A percentile compares a stretch with the other conserved stretches of the same genome.
phyloP scores from a whole-genome alignment of 2,113 vertebrate genomes.

The Sphyrna mokarran region DNA sequence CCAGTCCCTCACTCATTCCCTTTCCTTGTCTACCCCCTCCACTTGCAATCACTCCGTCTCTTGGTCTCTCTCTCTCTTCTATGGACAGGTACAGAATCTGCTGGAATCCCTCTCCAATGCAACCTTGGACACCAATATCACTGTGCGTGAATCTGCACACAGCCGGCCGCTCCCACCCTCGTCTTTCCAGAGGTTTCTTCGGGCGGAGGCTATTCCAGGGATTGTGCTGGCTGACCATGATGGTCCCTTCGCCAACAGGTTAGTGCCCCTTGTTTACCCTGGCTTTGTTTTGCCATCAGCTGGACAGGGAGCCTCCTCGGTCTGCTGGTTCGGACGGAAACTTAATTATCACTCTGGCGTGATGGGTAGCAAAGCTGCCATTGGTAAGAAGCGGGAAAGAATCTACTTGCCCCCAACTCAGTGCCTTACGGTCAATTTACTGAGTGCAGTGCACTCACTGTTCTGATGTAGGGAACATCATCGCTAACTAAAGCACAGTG shows the following conservation, averaged over 20 bases:
- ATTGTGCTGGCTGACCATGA: constrained; percentile 75
- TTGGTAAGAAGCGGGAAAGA: no score
- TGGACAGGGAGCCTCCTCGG: no score
- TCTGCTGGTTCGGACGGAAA: no score
- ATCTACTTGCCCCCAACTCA: no score
- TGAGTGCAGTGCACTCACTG: no score
- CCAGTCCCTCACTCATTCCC: not conserved
- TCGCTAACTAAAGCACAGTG: no score
- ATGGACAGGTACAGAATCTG: constrained; percentile 59
- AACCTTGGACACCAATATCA: constrained; percentile 40
- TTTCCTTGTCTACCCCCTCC: not conserved
- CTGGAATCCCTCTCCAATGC: constrained; percentile 48
- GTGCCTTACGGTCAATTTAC: no score
- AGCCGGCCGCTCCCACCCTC: constrained; percentile 79
- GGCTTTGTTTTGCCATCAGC: no score
- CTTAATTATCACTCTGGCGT: no score
- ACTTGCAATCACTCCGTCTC: not conserved
- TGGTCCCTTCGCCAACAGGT: constrained; percentile 67
- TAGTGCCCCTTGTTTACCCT: not conserved
- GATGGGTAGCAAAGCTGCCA: no score
- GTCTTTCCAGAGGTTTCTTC: constrained; percentile 87
- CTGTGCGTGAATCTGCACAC: constrained; percentile 43
- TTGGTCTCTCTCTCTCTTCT: not conserved
- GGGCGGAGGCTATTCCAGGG: constrained; percentile 64
- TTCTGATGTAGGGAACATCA: no score